These are phyloP conservation scores for Drosophila incognita DNA, from an alignment of 2,888 invertebrate species.

Conservation along the genomic window DNA sequence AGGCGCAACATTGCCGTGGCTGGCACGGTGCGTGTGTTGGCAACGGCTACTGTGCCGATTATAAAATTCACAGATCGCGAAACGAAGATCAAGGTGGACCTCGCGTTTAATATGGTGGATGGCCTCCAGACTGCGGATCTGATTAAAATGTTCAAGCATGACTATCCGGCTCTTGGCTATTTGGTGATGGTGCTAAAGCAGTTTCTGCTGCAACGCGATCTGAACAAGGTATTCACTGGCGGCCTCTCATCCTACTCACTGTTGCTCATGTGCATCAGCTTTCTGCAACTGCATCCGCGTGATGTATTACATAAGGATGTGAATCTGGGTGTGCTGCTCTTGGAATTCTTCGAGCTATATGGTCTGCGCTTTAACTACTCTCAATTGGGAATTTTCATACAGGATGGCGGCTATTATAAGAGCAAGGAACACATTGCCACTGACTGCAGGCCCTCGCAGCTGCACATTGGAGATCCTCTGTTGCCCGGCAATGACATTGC, in stretches of 20 bases:
- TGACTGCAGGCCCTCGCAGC: constrained; percentile 95
- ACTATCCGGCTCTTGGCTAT: constrained; percentile 95
- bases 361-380: constrained; percentile 98
- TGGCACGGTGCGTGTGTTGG: constrained; percentile 96
- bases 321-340: constrained; percentile 96
- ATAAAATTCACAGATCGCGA: constrained; percentile 96
- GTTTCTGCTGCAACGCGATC: constrained; percentile 97
- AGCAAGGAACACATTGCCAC: constrained; percentile 96
- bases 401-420: constrained; percentile 96
- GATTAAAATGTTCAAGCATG: constrained; percentile 94
- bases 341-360: constrained; percentile 98
- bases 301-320: constrained; percentile 88
- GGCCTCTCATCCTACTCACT: constrained; percentile 99
- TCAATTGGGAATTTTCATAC: constrained; percentile 92
- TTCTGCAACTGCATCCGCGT: constrained; percentile 95
- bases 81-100: constrained; percentile 95
- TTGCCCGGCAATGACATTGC: constrained; percentile 98
- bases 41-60: constrained; percentile 99
- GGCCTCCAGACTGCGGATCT: constrained; percentile 98
- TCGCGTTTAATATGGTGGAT: constrained; percentile 99
- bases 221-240: constrained; percentile 99
- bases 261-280: constrained; percentile 99
- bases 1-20: constrained; percentile 95
- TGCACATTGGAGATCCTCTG: constrained; percentile 99
- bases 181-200: constrained; percentile 99